Base-by-base conservation (phyloP, 2,888 invertebrate species). In the Sarcophaga caerulescens region DNA sequence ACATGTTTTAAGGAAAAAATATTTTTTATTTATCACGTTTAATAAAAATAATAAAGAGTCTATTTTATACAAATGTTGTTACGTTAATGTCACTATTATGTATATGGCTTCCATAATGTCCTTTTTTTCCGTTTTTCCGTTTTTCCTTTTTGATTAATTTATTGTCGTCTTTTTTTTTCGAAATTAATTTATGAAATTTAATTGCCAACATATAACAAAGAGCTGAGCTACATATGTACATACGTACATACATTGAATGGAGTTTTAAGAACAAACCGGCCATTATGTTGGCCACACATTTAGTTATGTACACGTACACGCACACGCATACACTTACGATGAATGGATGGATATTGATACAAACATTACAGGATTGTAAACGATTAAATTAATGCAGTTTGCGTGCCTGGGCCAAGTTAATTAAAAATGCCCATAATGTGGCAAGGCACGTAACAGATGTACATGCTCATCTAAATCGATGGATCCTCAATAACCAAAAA, bases 381-480 rank as follows among this genome's bases (percentile, higher is more conserved):
- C 84, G 87, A 84, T 87, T 84, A 84, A 87, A 87, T 84, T 87
- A 84, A 87, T 84, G 73, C 83, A 75, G 59, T 82, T 81, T 88
- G 86, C 85, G 86, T 88, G 88, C 73, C 59, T 69, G 73, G 81
- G 79, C 85, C 85, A 78, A 88, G 88, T 88, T 85, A 88, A 88
- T 88, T 88, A 87, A 85, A 88, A 87, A 87, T 84, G 81, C 76
- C 84, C 81, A 87, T 84, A 87, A 84, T 87, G 84, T 69, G 84
- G 81, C 62, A 75, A 62, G 65, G 73, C 82, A 87, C 84, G 79
- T 84, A 87, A 79, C 81, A 84, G 78, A 79, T 77, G 74, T 84
- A 78, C 78, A 75, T 78, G 79, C 79, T 79, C 79, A 52, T 70
- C 59, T 76, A 14, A 81, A 78, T 77, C 84, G 77, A 84, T 81